Conservation (phyloP, 35 echinoderm and acorn worm species). For the Ophiothrix spiculata region DNA sequence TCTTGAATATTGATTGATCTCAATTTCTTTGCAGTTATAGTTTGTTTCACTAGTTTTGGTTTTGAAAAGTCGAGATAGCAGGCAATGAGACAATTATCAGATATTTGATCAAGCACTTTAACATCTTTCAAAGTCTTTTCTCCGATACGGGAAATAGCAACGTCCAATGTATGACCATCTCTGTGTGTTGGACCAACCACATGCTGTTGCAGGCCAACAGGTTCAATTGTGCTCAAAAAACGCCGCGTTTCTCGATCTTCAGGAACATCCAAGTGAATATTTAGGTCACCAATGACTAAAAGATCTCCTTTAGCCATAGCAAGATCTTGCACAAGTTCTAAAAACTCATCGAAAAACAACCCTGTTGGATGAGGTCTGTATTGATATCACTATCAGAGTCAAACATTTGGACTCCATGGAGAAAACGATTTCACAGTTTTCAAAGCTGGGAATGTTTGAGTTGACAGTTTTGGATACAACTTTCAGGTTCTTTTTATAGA, state of each 20-base stretch:
- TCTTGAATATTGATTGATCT: background rate
- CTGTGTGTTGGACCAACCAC: too few relatives aligned
- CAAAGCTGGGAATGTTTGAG: background rate
- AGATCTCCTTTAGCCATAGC: slow-evolving; percentile 22
- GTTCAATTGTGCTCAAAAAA: slow-evolving; percentile 12
- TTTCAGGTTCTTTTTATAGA: slow-evolving; percentile 2
- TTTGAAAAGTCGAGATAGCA: background rate
- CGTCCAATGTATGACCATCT: too few relatives aligned
- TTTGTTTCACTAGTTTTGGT: background rate
- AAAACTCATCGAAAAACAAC: slow-evolving; percentile 1
- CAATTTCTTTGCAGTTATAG: slow-evolving; percentile 6
- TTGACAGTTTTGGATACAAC: background rate
- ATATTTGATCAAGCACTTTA: too few relatives aligned
- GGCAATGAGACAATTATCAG: slow-evolving; percentile 13
- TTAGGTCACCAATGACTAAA: slow-evolving; percentile 38
- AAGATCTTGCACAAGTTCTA: background rate
- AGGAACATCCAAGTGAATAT: too few relatives aligned
- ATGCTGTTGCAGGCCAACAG: too few relatives aligned
- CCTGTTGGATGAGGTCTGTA: slow-evolving; percentile 32
- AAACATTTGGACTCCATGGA: background rate
- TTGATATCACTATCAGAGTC: background rate
- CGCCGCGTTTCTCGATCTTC: background rate
- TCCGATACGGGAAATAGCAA: too few relatives aligned
- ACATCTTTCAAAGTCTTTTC: too few relatives aligned
- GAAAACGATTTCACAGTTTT: background rate